phyloP scores from a whole-genome alignment of 30 jellyfish, hydroid and myxozoan genomes.

The Aurelia aurita complex sp. Pacific region DNA sequence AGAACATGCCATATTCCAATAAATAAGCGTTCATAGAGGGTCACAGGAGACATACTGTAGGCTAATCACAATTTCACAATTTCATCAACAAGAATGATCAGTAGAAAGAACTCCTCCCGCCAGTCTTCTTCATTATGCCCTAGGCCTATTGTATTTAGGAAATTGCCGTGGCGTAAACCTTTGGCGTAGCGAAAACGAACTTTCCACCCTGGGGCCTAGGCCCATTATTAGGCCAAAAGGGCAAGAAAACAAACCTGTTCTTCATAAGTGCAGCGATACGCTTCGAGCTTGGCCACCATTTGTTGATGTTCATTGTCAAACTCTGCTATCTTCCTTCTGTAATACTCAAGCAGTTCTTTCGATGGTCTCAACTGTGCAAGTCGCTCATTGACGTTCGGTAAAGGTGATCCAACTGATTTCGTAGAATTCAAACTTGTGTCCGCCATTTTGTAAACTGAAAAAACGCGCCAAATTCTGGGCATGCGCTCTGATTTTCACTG shows the following conservation, averaged over 20 bases:
- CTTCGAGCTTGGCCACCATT: slow-evolving; percentile 78
- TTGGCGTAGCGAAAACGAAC: no score
- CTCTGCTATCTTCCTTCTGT: slow-evolving; percentile 83
- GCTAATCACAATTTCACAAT: no score
- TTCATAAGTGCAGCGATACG: slow-evolving; percentile 80
- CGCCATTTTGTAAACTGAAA: slow-evolving; percentile 55
- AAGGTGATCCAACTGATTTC: slow-evolving; percentile 44
- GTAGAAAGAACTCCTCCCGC: no score
- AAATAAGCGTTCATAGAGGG: no score
- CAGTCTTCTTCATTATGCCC: no score
- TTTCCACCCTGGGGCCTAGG: no score
- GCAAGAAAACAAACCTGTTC: slow-evolving; percentile 68
- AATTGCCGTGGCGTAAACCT: not conserved
- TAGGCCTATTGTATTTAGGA: not conserved
- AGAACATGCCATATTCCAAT: no score
- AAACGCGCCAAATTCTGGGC: no score
- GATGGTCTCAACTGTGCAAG: slow-evolving; percentile 93
- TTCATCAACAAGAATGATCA: no score
- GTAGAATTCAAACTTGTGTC: slow-evolving; percentile 28
- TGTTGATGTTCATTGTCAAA: slow-evolving; percentile 90
- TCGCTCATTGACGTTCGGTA: slow-evolving; percentile 84
- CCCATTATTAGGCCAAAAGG: no score
- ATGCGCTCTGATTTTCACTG: no score
- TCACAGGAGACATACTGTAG: no score
- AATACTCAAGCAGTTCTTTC: slow-evolving; percentile 83